Evolutionary conservation across 2,797 vertebrate genomes (phyloP).

Genomic region (Falco berigora): DNA sequence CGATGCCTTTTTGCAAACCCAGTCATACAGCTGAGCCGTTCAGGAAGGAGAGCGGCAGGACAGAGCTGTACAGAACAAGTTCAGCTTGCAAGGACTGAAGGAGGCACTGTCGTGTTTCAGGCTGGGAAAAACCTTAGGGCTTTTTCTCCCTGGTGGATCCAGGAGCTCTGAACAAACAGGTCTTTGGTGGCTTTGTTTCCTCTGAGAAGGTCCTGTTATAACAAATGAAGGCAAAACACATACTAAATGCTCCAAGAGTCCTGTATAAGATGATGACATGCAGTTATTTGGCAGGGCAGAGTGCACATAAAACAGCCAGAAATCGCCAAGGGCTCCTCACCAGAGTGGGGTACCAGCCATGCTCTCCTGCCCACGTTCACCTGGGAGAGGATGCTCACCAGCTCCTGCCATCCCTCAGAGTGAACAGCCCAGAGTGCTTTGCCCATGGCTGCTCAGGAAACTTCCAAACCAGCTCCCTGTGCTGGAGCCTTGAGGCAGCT

Average conservation of each 20-base stretch:
- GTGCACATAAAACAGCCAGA: not conserved
- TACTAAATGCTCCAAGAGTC: not conserved
- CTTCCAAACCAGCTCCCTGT: not conserved
- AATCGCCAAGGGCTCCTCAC: not conserved
- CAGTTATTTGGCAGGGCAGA: not conserved
- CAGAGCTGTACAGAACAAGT: not conserved
- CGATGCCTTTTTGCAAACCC: not conserved
- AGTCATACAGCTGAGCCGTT: rapidly evolving
- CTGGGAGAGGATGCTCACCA: not conserved
- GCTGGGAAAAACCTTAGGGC: not conserved
- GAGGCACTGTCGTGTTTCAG: not conserved
- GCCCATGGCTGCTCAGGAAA: not conserved
- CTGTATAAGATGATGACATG: not conserved
- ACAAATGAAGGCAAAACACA: not conserved
- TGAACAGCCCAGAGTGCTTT: not conserved
- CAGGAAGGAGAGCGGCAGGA: not conserved
- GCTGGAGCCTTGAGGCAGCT: not conserved
- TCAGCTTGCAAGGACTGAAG: not conserved
- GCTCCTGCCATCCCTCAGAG: not conserved
- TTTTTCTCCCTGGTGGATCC: not conserved
- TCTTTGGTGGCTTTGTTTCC: not conserved
- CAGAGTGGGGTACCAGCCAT: not conserved
- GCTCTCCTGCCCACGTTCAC: not conserved
- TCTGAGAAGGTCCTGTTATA: not conserved
- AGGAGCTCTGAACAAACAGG: not conserved